phyloP scores from a whole-genome alignment of 2,797 vertebrate genomes.

The Cirrhinus mrigala region DNA sequence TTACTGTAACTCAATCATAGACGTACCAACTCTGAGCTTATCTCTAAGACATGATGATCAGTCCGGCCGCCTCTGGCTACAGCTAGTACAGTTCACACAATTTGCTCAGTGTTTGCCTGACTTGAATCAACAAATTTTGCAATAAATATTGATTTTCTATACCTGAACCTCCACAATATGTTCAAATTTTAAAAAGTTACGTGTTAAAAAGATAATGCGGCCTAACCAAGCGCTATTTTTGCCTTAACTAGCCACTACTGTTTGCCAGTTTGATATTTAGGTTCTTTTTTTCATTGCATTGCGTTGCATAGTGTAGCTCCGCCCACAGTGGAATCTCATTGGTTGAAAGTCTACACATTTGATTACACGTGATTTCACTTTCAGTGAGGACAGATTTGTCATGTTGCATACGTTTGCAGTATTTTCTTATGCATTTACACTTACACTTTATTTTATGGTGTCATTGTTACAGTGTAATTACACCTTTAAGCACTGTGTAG shows the following conservation, averaged over 20 bases:
- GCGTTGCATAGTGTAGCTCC: background rate
- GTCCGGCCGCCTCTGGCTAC: background rate
- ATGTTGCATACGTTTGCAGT: background rate
- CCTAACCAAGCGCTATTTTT: background rate
- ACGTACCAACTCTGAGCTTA: slow-evolving; percentile 30
- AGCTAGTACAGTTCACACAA: slow-evolving; percentile 19
- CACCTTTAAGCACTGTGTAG: background rate
- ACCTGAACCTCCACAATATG: background rate
- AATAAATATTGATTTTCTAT: slow-evolving; percentile 15
- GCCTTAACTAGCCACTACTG: background rate
- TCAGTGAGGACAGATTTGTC: background rate
- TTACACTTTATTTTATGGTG: background rate
- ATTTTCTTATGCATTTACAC: background rate
- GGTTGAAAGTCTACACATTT: background rate
- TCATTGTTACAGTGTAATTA: no score
- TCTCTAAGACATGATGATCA: slow-evolving; percentile 36
- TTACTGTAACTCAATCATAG: slow-evolving; percentile 36
- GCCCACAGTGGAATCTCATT: background rate
- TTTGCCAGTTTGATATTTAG: background rate
- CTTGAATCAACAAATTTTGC: slow-evolving; percentile 1
- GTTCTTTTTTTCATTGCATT: background rate
- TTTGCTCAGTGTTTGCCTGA: slow-evolving; percentile 41
- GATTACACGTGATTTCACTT: background rate
- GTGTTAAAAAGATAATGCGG: background rate
- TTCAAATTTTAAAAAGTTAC: slow-evolving; percentile 5